phyloP scores from a whole-genome alignment of 2,797 vertebrate species.

The Vipera latastei region DNA sequence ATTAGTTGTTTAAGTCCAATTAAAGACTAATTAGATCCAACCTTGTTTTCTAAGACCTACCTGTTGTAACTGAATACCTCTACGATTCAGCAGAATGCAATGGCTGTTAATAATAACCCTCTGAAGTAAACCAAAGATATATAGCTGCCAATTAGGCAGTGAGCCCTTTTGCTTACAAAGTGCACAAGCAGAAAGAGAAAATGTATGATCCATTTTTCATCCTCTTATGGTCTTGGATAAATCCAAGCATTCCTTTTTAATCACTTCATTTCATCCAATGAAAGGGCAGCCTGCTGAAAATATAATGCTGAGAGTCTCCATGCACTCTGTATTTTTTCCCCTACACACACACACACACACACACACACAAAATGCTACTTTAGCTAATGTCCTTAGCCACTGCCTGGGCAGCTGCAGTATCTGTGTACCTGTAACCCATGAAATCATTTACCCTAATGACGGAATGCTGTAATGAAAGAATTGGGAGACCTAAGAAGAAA shows the following conservation, averaged over 20 bases:
- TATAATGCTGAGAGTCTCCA: neutral
- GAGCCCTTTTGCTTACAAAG: conserved; percentile 46
- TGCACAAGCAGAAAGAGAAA: conserved; percentile 47
- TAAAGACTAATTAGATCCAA: neutral
- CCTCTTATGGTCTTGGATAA: conserved; percentile 57
- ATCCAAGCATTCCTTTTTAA: conserved; percentile 53
- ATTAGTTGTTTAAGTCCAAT: neutral
- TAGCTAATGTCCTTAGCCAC: conserved; percentile 18
- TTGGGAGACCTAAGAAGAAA: conserved; percentile 9
- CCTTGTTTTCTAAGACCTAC: neutral
- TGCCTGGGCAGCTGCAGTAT: neutral
- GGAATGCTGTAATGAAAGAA: neutral
- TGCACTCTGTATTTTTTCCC: neutral
- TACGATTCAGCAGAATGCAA: neutral
- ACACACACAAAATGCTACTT: neutral
- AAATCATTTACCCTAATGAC: conserved; percentile 25
- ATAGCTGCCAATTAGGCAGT: conserved; percentile 29
- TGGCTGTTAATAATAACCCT: neutral
- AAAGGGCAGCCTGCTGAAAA: conserved; percentile 31
- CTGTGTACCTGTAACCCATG: conserved; percentile 23
- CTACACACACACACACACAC: neutral
- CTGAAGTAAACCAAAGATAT: conserved; percentile 35
- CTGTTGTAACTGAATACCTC: neutral
- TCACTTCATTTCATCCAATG: conserved; percentile 9
- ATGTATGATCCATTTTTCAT: conserved; percentile 55